Evolutionary conservation across 2,888 invertebrate genomes (phyloP), one percentile per base, ranked within the genome.

Genomic region (Pammene aurita): DNA sequence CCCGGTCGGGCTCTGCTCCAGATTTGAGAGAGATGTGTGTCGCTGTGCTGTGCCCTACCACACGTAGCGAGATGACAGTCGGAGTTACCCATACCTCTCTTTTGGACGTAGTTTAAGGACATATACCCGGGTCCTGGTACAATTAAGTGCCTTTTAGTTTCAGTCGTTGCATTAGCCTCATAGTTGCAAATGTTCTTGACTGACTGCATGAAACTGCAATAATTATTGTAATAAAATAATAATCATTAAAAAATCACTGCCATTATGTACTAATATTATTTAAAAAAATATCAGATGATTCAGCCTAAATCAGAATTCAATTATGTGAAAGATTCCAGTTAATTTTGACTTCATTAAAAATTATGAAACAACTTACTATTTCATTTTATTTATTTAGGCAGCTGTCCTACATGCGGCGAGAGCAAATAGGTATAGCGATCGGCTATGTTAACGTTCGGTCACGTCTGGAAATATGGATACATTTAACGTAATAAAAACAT

Each of bases 291-390:
- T n/a, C n/a, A 54, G 10, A 18, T 50, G 50, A 50, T 50, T 54
- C 54, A 52, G 26, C 26, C 44, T 13, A 14, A 50, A 50, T 2
- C 34, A n/a, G 6, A 50, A 54, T 34, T 34, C n/a, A 34, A 54
- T 54, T 54, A 54, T 54, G 54, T 54, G 54, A 54, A 34, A 26
- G 16, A 16, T 16, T 16, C 16, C 9, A 48, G 5, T 54, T 54
- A n/a, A 26, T 26, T 54, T 54, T 54, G 54, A 54, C 41, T 16
- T 50, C 35, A 46, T 46, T 44, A 44, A 61, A 42, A 42, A 34
- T 14, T 44, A 46, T 61, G 44, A 61, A 26, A 46, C 26, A 46
- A 34, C n/a, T n/a, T n/a, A 50, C 34, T 54, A 34, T 54, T 54
- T 54, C 34, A 54, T 54, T 54, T 54, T 34, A 54, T 54, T 54